A percentile compares a stretch with the other conserved stretches of the same genome.
Conservation (phyloP, 2,888 invertebrate genomes). For the Acholoe squamosa region DNA sequence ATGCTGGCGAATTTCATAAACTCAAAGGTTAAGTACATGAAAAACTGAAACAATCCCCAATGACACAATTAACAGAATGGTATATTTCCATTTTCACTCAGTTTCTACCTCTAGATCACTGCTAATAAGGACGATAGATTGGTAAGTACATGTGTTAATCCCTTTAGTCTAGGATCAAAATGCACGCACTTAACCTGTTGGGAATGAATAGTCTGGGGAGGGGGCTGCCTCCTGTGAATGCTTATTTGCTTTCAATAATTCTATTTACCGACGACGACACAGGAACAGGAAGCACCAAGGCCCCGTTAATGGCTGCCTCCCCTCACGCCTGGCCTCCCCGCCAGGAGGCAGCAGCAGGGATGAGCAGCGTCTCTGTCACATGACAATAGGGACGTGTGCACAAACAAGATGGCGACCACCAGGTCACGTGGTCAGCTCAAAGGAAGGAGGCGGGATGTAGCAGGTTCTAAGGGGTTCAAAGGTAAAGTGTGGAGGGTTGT, state of each 20-base stretch:
- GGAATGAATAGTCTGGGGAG: not conserved
- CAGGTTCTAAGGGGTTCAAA: not conserved
- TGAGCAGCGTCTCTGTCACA: constrained; percentile 46
- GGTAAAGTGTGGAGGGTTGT: constrained; percentile 12
- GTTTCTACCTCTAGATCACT: too few species aligned
- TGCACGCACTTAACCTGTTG: not conserved
- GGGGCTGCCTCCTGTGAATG: not conserved
- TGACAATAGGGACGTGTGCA: constrained; percentile 53
- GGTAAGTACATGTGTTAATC: not conserved
- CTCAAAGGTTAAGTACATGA: too few species aligned
- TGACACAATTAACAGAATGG: too few species aligned
- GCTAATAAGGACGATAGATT: too few species aligned
- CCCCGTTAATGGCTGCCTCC: constrained; percentile 33
- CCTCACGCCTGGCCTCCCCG: not conserved
- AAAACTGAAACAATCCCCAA: too few species aligned
- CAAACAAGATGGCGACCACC: constrained; percentile 46
- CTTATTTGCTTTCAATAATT: constrained; percentile 20
- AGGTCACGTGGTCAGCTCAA: constrained; percentile 27
- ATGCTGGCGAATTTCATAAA: too few species aligned
- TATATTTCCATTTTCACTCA: too few species aligned
- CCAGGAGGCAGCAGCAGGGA: not conserved
- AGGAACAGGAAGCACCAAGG: not conserved
- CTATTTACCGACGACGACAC: constrained; percentile 14
- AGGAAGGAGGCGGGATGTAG: constrained; percentile 9
- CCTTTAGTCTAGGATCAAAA: not conserved